Base-by-base conservation (phyloP, 2,888 invertebrate species). In the Vanessa cardui region DNA sequence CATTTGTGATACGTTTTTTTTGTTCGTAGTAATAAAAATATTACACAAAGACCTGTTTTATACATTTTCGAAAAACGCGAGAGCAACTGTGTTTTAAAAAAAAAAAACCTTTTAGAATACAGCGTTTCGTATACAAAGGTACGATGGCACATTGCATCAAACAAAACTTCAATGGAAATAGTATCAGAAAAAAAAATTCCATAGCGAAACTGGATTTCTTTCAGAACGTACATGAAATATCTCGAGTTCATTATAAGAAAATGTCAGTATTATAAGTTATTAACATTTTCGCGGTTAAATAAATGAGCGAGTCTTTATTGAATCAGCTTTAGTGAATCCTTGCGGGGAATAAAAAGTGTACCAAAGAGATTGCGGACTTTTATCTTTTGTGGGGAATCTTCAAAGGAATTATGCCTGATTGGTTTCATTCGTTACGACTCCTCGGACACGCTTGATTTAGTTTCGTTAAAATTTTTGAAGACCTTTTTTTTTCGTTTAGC, bases 331-430 rank as follows among this genome's bases (percentile, higher is more conserved):
- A 62, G 68, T 66, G 68, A 67, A 67, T 70, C 68, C 68, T 73
- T 71, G 73, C 68, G 73, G 73, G 60, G 69, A 73, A 68, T 70
- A 69, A 74, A 75, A 73, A 73, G 72, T 68, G 72, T 70, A 74
- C 68, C 71, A 74, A 73, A 76, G 71, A 73, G 73, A 76, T 74
- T 73, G 70, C 72, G 75, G 74, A 69, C 72, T 72, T 74, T 74
- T 74, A 68, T 73, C 75, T 73, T 74, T 76, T 73, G 71, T 71
- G 64, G 68, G 71, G 70, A 69, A 68, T 70, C 72, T 72, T 70
- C 74, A 71, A 68, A 70, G 74, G 74, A 75, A 77, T 77, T 77
- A 77, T 77, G 75, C 77, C 74, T 75, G 76, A 76, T 76, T 77
- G 77, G 75, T 76, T 75, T 76, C 73, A 75, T 76, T 73, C 74